These are phyloP conservation scores for Hydractinia symbiolongicarpus DNA, from an alignment of 30 jellyfish, hydroid and myxozoan species.

Conservation along the genomic window DNA sequence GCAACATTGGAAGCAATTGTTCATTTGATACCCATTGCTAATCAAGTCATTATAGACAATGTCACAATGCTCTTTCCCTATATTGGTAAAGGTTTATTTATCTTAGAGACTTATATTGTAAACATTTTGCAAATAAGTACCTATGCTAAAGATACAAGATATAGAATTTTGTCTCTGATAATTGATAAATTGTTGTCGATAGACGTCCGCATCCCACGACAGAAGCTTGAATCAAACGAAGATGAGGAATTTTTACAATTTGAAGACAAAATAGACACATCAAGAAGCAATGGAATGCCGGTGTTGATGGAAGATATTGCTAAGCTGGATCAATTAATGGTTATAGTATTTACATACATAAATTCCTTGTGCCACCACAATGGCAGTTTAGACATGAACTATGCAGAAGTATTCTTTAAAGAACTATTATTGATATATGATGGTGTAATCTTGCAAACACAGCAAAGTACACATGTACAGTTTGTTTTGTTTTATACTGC, in stretches of 20 bases:
- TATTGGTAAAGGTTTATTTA: constrained; percentile 9
- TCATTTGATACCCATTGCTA: not conserved
- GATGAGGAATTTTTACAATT: constrained; percentile 11
- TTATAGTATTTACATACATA: not conserved
- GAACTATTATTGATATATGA: not conserved
- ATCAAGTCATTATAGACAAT: not conserved
- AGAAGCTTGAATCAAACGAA: not conserved
- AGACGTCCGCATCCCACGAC: constrained; percentile 3
- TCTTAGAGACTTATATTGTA: constrained; percentile 8
- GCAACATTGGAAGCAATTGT: not conserved
- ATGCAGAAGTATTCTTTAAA: not conserved
- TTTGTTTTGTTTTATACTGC: constrained; percentile 16
- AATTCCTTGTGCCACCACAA: not conserved
- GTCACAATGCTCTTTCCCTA: constrained; percentile 3
- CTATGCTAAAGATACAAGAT: not conserved
- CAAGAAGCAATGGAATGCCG: not conserved
- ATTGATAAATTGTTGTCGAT: constrained; percentile 11
- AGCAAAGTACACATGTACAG: constrained; percentile 14
- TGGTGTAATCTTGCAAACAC: constrained; percentile 8
- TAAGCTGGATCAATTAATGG: constrained; percentile 5
- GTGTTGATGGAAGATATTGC: not conserved
- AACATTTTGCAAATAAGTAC: constrained; percentile 3
- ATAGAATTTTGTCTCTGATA: not conserved
- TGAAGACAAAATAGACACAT: not conserved
- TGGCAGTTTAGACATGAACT: not conserved